Evolutionary conservation across 2,113 vertebrate genomes (phyloP), one percentile per base, ranked within the genome.

Genomic region (Paramisgurnus dabryanus): DNA sequence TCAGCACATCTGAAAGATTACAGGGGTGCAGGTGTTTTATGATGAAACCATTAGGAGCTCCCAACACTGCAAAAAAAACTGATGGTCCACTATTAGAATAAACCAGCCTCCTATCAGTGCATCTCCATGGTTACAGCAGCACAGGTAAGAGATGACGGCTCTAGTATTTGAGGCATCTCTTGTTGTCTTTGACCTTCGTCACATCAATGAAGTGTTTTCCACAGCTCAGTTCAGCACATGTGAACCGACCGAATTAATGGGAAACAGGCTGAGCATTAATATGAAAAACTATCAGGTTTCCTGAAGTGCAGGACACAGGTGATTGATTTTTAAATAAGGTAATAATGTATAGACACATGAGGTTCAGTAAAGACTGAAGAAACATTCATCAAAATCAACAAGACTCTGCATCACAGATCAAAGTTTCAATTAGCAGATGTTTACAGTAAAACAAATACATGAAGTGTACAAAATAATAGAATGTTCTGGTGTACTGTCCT

Each of bases 11-110:
- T 58, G 55, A 58, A 0, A n/a, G 17, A 18, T 58, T 17, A 18
- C n/a, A 7, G 17, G 6, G 17, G 22, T 72, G 57, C 61, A 55
- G 18, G 13, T 82, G 27, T 67, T 41, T 22, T 78, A 61, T 49
- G 27, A 70, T 41, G 15, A 69, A 12, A 40, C 22, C 6, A 65
- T 69, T 73, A 60, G 39, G 15, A 58, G 39, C 39, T 69, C 22
- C 10, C 50, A 6, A 65, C 58, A 65, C 64, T 49, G 43, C 9
- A 22, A 67, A 39, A 22, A 17, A 7, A 47, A 53, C 60, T 41
- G 50, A 49, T 55, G 41, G 39, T 34, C 34, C 45, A 18, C 41
- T 67, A 77, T 85, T 75, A 67, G 71, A 78, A 87, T 57, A 12
- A 45, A 67, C 7, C 67, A 70, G 17, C 13, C 68, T 34, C 58